Percentiles rank a stretch among this genome's conserved stretches.
phyloP scores from a whole-genome alignment of 2,888 invertebrate species.

The Synanthedon formicaeformis region DNA sequence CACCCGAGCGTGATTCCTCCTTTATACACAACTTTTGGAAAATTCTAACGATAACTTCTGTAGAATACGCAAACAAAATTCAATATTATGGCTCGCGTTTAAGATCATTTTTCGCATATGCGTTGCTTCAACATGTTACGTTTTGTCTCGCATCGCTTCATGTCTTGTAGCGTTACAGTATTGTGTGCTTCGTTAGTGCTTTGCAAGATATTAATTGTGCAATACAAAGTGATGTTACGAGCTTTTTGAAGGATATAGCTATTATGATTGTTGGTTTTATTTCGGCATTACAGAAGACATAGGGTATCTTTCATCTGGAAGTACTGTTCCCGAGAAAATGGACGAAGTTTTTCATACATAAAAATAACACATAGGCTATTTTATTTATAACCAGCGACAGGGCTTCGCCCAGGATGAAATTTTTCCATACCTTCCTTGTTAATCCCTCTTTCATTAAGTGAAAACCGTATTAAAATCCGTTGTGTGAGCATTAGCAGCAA shows the following conservation, averaged over 20 bases:
- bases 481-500: no score
- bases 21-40: conserved; percentile 16
- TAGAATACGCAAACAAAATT: conserved; percentile 1
- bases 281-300: not conserved
- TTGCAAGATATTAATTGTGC: conserved; percentile 28
- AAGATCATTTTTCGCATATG: conserved; percentile 1
- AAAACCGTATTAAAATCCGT: no score
- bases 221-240: conserved; percentile 3
- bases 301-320: no score
- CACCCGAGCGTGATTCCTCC: conserved; percentile 45
- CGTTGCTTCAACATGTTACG: conserved; percentile 8
- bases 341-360: no score
- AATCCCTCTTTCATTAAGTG: no score
- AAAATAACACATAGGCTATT: no score
- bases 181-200: conserved; percentile 38
- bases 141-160: conserved; percentile 8
- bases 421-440: no score
- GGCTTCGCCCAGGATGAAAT: no score
- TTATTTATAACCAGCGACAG: no score
- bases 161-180: conserved; percentile 24
- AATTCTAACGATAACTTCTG: conserved; percentile 19
- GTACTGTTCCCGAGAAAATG: no score
- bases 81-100: not conserved
- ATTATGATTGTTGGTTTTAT: not conserved
- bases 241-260: not conserved